phyloP scores from a whole-genome alignment of 2,113 vertebrate species.

The Eulacestoma nigropectus region DNA sequence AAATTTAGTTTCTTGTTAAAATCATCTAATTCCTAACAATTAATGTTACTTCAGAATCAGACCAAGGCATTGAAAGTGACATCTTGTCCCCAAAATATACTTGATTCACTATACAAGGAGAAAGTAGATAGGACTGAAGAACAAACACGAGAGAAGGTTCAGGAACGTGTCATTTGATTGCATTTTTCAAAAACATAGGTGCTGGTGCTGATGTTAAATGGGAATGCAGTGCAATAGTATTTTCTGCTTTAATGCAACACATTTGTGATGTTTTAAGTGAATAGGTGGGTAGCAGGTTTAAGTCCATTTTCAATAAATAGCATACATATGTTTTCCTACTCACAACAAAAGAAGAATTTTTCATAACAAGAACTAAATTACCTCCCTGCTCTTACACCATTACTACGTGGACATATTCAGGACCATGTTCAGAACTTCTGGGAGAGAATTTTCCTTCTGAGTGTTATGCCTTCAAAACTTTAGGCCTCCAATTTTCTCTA shows the following conservation, averaged over 20 bases:
- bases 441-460: neutral
- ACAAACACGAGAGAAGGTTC: neutral
- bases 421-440: neutral
- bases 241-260: neutral
- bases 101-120: neutral
- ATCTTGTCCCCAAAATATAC: neutral
- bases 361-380: neutral
- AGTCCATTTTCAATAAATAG: neutral
- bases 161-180: accelerated
- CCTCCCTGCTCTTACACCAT: neutral
- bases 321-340: neutral
- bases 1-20: neutral
- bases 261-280: neutral
- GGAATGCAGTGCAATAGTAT: neutral
- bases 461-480: neutral
- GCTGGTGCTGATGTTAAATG: neutral
- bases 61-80: neutral
- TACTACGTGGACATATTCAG: neutral
- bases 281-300: neutral
- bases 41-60: neutral
- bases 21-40: neutral
- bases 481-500: neutral
- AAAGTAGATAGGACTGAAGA: neutral
- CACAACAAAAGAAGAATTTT: neutral
- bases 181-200: neutral